Conservation (phyloP, 1,140 invertebrate species). For the Tetraneura akinire region DNA sequence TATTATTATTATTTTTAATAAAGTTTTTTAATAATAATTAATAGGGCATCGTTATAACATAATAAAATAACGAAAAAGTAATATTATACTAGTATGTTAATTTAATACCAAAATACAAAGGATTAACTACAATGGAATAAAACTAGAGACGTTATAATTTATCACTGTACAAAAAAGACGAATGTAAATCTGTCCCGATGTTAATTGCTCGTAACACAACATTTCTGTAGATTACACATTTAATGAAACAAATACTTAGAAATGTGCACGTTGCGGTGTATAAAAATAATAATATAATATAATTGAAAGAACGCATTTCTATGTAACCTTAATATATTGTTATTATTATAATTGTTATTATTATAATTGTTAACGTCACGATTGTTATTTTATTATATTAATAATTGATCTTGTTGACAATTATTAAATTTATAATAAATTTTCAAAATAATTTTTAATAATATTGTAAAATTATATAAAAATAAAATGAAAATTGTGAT, state of each 20-base stretch:
- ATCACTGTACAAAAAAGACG: conserved; percentile 17
- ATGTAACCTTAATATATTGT: no score
- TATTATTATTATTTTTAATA: no score
- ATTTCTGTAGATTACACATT: conserved; percentile 9
- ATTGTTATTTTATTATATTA: no score
- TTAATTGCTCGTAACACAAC: conserved; percentile 28
- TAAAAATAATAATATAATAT: conserved; percentile 7
- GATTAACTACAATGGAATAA: conserved; percentile 8
- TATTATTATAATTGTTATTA: no score
- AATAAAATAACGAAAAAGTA: neutral
- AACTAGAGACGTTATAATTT: conserved; percentile 10
- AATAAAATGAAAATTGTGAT: no score
- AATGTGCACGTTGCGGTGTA: neutral
- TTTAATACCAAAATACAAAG: neutral
- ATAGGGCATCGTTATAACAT: neutral
- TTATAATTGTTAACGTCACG: no score
- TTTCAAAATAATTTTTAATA: no score
- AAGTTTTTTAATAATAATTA: no score
- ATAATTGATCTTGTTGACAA: no score
- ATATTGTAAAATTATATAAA: no score
- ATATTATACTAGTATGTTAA: neutral
- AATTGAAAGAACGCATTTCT: no score
- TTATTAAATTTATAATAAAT: no score
- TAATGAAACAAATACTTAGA: conserved; percentile 28
- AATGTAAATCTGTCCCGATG: conserved; percentile 19